A percentile compares a stretch with the other conserved stretches of the same genome.
Conservation (phyloP, 2,888 invertebrate genomes). For the Hoplodrina blanda region DNA sequence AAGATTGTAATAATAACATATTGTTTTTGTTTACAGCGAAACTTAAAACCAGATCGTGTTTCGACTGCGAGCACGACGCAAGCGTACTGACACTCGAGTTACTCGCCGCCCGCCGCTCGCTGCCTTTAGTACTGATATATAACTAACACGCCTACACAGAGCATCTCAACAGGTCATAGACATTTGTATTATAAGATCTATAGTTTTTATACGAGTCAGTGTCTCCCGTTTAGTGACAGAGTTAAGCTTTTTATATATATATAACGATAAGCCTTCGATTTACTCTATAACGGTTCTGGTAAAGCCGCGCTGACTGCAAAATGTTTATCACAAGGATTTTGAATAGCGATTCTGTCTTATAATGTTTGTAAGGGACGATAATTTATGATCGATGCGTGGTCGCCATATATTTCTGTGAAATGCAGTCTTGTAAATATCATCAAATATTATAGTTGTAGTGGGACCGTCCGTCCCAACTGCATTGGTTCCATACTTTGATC, state of each 20-base stretch:
- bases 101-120: slow-evolving; percentile 79
- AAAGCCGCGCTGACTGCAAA: slow-evolving; percentile 76
- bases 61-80: slow-evolving; percentile 86
- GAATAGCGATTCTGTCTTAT: slow-evolving; percentile 64
- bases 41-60: slow-evolving; percentile 85
- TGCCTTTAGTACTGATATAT: slow-evolving; percentile 77
- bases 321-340: slow-evolving; percentile 69
- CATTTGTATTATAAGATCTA: slow-evolving; percentile 71
- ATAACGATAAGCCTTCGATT: slow-evolving; percentile 64
- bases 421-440: slow-evolving; percentile 62
- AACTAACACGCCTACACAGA: slow-evolving; percentile 66
- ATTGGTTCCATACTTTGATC: slow-evolving; percentile 51
- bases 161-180: slow-evolving; percentile 71
- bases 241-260: slow-evolving; percentile 74
- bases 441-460: slow-evolving; percentile 52
- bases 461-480: slow-evolving; percentile 44
- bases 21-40: slow-evolving; percentile 78
- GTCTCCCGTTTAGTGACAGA: slow-evolving; percentile 76
- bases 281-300: slow-evolving; percentile 67
- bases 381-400: slow-evolving; percentile 54
- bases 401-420: slow-evolving; percentile 44
- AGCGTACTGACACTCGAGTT: slow-evolving; percentile 87
- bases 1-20: slow-evolving; percentile 4
- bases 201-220: slow-evolving; percentile 74
- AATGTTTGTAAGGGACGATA: slow-evolving; percentile 50